phyloP scores from a whole-genome alignment of 2,113 vertebrate species.

The Seriola quinqueradiata region DNA sequence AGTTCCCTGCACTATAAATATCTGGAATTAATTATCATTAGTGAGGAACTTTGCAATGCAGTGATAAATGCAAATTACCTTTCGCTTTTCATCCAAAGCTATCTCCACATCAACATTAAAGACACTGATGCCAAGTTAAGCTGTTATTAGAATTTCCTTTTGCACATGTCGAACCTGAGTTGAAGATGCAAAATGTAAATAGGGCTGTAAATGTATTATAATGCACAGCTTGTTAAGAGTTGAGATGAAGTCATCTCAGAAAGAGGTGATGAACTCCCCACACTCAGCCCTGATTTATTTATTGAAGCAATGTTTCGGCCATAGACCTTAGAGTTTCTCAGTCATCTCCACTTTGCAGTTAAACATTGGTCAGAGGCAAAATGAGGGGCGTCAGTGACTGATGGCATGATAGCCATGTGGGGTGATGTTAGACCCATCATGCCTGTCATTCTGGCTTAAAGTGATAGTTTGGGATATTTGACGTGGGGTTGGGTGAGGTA shows the following conservation, averaged over 20 bases:
- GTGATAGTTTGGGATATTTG: no score
- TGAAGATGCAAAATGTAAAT: background rate
- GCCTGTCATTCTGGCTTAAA: no score
- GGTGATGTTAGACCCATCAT: no score
- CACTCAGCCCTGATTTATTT: no score
- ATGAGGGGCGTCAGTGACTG: no score
- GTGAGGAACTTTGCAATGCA: conserved; percentile 34
- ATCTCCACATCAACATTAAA: background rate
- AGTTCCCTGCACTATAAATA: conserved; percentile 58
- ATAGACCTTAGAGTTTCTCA: no score
- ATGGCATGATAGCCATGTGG: no score
- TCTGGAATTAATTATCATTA: conserved; percentile 60
- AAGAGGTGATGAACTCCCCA: background rate
- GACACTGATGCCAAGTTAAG: background rate
- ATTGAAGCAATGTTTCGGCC: no score
- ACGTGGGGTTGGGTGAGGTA: no score
- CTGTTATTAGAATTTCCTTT: background rate
- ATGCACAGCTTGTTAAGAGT: background rate
- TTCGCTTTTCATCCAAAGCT: conserved; percentile 32
- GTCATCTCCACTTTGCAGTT: no score
- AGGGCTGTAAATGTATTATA: background rate
- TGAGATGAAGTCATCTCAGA: background rate
- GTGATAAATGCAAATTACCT: conserved; percentile 53
- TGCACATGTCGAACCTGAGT: background rate
- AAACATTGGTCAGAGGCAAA: no score